phyloP scores from a whole-genome alignment of 2,888 invertebrate genomes.

The Carabus problematicus region DNA sequence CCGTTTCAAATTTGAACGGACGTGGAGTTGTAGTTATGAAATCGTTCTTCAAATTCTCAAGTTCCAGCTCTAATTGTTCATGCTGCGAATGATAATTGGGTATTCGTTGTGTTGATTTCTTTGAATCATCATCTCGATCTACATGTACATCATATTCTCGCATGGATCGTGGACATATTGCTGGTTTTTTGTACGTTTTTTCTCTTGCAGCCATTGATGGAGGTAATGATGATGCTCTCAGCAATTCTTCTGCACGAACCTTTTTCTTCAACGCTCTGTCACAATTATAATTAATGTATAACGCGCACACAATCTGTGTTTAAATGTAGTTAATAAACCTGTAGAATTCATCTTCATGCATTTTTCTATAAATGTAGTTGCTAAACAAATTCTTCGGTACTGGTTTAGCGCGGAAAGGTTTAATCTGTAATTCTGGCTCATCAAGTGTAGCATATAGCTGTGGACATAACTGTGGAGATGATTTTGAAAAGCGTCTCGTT shows the following conservation, averaged over 20 bases:
- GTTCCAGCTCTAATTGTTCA: conserved; percentile 55
- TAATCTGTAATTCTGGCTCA: conserved; percentile 59
- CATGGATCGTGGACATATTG: conserved; percentile 55
- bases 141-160: conserved; percentile 51
- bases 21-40: conserved; percentile 58
- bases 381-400: conserved; percentile 75
- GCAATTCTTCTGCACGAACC: conserved; percentile 73
- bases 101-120: conserved; percentile 41
- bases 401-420: conserved; percentile 71
- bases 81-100: conserved; percentile 56
- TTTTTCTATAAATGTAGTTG: conserved; percentile 73
- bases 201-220: conserved; percentile 74
- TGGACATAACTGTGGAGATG: conserved; percentile 56
- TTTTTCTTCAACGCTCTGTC: conserved; percentile 69
- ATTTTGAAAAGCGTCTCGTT: conserved; percentile 55
- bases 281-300: conserved; percentile 20
- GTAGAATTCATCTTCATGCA: conserved; percentile 76
- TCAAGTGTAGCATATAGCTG: conserved; percentile 45
- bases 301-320: background rate
- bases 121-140: conserved; percentile 38
- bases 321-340: conserved; percentile 59
- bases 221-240: conserved; percentile 70
- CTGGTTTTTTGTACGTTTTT: conserved; percentile 52
- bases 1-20: conserved; percentile 63
- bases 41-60: conserved; percentile 57